Evolutionary conservation across 1,140 invertebrate genomes (phyloP), one percentile per base, ranked within the genome.

Genomic region (Magallana angulata): DNA sequence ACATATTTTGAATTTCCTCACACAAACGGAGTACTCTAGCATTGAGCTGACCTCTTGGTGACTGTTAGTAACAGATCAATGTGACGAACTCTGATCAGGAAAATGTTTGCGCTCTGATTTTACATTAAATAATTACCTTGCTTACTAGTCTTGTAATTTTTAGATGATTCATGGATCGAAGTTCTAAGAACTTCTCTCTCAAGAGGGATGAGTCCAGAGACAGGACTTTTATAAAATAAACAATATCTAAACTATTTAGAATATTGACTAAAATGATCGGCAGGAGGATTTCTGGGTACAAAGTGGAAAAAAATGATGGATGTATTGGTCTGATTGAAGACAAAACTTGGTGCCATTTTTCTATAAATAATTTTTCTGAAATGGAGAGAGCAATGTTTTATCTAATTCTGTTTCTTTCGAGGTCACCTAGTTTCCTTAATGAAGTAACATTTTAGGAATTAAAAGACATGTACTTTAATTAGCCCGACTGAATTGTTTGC

Each of bases 91-190:
- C 14, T 57, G 57, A 57, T 76, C 68, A 76, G 68, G 68, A 76
- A 76, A 76, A 76, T 76, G 68, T 76, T 76, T 30, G n/a, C 9
- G 16, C 9, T 76, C 24, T 30, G 68, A 24, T 76, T 76, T 76
- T 18, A 76, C 68, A 76, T 76, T 76, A 76, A 76, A 76, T 36
- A 76, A 76, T 76, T 76, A 76, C 68, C 68, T 76, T 76, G 68
- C 68, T 36, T 76, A 76, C 68, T 30, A 30, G 24, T 76, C 24
- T 76, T 76, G 68, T 76, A 76, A 76, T 76, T 76, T 18, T 12
- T 30, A 30, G 18, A 30, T 76, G 68, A 76, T 76, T 76, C 68
- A 76, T 76, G 9, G 68, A 76, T 76, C 36, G 11, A 5, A 7
- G 18, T 76, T 76, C 68, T 76, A 30, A 76, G 68, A 76, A 76